Evolutionary conservation across 2,888 invertebrate genomes (phyloP).

Genomic region (Thecocarcelia acutangulata): DNA sequence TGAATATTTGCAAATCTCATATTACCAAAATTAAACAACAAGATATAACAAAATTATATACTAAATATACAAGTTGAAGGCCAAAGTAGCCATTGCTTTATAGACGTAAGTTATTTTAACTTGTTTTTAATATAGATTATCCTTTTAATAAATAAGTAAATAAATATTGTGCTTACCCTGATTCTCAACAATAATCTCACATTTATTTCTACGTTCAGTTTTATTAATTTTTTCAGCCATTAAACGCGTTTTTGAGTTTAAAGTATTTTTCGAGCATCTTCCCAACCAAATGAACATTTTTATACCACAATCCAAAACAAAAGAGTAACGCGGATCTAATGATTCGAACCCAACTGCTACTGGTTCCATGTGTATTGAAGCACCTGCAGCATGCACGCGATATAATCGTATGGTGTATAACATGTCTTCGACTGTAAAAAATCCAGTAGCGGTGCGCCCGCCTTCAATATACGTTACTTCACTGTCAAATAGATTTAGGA

Average conservation of each 20-base stretch:
- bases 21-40: too few relatives aligned
- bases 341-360: slow-evolving; percentile 87
- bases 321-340: slow-evolving; percentile 95
- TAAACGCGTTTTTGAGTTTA: slow-evolving; percentile 88
- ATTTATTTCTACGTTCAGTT: slow-evolving; percentile 97
- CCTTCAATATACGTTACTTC: slow-evolving; percentile 98
- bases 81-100: too few relatives aligned
- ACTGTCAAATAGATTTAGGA: slow-evolving; percentile 93
- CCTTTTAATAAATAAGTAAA: too few relatives aligned
- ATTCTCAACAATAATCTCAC: slow-evolving; percentile 92
- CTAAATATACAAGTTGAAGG: too few relatives aligned
- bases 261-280: slow-evolving; percentile 90
- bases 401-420: slow-evolving; percentile 92
- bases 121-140: too few relatives aligned
- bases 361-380: slow-evolving; percentile 93
- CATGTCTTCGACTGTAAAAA: slow-evolving; percentile 97
- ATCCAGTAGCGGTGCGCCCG: slow-evolving; percentile 96
- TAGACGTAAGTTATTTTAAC: too few relatives aligned
- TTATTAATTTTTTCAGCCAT: slow-evolving; percentile 99
- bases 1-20: too few relatives aligned
- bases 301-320: slow-evolving; percentile 92
- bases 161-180: slow-evolving; percentile 82
- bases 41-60: too few relatives aligned
- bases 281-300: slow-evolving; percentile 94
- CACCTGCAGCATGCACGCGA: slow-evolving; percentile 93